These are phyloP conservation scores for Drosophila affinis DNA, from an alignment of 2,888 invertebrate genomes.

Conservation along the genomic window DNA sequence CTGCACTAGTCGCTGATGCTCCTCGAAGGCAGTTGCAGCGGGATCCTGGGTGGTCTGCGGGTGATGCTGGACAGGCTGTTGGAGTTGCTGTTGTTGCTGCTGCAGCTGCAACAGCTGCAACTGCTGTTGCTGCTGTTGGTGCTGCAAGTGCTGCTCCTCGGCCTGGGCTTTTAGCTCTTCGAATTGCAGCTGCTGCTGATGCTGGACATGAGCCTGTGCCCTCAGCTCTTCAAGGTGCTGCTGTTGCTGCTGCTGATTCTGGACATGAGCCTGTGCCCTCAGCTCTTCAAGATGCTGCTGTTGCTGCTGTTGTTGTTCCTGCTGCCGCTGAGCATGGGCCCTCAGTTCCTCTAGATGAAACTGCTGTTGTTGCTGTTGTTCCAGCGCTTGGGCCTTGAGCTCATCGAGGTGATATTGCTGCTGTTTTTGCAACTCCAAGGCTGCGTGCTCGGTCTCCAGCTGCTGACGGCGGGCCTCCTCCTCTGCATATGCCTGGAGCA, in stretches of 20 bases:
- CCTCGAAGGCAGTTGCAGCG: conserved; percentile 44
- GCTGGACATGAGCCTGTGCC: conserved; percentile 46
- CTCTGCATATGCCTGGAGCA: conserved; percentile 80
- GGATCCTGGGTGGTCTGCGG: conserved; percentile 39
- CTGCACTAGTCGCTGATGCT: conserved; percentile 70
- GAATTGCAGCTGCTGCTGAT: conserved; percentile 55
- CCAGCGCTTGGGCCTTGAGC: conserved; percentile 49
- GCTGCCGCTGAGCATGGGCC: conserved; percentile 50
- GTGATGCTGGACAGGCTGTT: conserved; percentile 46
- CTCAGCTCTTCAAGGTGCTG: conserved; percentile 66
- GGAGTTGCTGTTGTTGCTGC: conserved; percentile 67
- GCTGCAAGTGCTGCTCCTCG: conserved; percentile 69
- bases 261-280: conserved; percentile 45
- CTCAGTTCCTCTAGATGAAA: conserved; percentile 56
- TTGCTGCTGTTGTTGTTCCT: conserved; percentile 55
- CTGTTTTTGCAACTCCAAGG: conserved; percentile 74
- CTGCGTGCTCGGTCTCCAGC: conserved; percentile 75
- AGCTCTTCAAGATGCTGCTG: conserved; percentile 71
- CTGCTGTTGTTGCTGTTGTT: conserved; percentile 55
- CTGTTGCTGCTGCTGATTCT: conserved; percentile 64
- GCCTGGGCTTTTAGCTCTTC: conserved; percentile 56
- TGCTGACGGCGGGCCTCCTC: conserved; percentile 80
- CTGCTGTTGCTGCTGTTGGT: conserved; percentile 60
- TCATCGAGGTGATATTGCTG: conserved; percentile 61
- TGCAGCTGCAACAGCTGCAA: conserved; percentile 49